Evolutionary conservation across 2,888 invertebrate genomes (phyloP), one percentile per base, ranked within the genome.

Genomic region (Acrocera orbiculus): DNA sequence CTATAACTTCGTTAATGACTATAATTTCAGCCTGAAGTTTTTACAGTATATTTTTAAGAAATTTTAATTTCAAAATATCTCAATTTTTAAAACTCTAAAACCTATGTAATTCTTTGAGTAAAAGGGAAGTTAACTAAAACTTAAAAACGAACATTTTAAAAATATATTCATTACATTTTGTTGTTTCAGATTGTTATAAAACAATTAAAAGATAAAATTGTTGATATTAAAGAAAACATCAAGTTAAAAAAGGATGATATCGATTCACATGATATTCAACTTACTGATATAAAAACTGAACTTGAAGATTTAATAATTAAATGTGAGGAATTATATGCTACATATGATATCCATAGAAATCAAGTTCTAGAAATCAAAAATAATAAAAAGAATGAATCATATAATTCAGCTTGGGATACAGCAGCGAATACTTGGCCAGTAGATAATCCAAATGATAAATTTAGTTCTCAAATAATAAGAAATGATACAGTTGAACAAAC

Each of bases 171-270:
- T n/a, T n/a, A n/a, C n/a, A n/a, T n/a, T n/a, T n/a, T n/a, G n/a
- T n/a, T 7, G 5, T 29, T 29, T 2, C 30, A 82, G 67, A 71
- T 80, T 23, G 65, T 70, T n/a, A 61, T 79, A 23, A 73, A 76
- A 42, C 73, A 73, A 50, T 54, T 78, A 43, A 66, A 71, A 56
- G 71, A 73, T 45, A 77, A 79, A 54, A 65, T 81, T 30, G 76
- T 73, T 42, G 78, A 82, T 35, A 71, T 85, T 14, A 71, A 76
- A 46, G 67, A 70, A n/a, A 75, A 85, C 53, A 77, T 85, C 11
- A 76, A 78, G 40, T 67, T 69, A 17, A 87, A 83, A 61, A 72
- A 78, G 50, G 58, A 70, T 4, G 87, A 90, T 49, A 73, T 89
- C 36, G 81, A 85, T 47, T 75, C 75, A 32, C 85, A 80, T 54